Evolutionary conservation across 2,888 invertebrate genomes (phyloP), one percentile per base, ranked within the genome.

Genomic region (Diarsia dahlii): DNA sequence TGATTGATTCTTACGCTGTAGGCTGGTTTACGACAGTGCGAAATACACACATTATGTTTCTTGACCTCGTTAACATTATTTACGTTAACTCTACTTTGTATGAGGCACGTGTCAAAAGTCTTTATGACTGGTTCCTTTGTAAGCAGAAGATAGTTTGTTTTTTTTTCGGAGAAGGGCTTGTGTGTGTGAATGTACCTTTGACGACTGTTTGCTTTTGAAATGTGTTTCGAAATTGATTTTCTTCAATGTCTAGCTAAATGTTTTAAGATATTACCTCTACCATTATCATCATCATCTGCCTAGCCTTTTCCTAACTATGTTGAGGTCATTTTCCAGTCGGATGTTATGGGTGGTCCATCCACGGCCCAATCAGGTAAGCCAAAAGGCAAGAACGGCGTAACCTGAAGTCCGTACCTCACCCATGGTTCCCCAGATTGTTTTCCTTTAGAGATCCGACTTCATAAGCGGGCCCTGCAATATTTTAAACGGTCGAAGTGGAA

Each of bases 31-130:
- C 89, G 92, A 89, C 88, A 84, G 90, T 89, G 92, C 89, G 89
- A 92, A 92, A 89, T 90, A 89, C 87, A 88, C 87, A 87, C 90
- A 94, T 93, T 89, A 91, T 91, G 91, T 92, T 92, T 90, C 92
- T 82, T 90, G 91, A 87, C 90, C 92, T 92, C 91, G 90, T 93
- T 91, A 90, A 89, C 87, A 89, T 88, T 92, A 89, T 92, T 92
- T 92, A 91, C 91, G 89, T 89, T 79, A 84, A 68, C 52, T 76
- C 85, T 79, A 89, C 90, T 87, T 89, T 91, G 91, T 90, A 85
- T 73, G 81, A 87, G 88, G 87, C 88, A 89, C 89, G 89, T 90
- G 89, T 90, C 89, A 89, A 90, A 88, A 89, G 84, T 74, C 71
- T 89, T 91, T 91, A 92, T 89, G 89, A 72, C 80, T 85, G 83